Conservation (phyloP, 2,797 vertebrate species). For the Mormyrops attenuatus region DNA sequence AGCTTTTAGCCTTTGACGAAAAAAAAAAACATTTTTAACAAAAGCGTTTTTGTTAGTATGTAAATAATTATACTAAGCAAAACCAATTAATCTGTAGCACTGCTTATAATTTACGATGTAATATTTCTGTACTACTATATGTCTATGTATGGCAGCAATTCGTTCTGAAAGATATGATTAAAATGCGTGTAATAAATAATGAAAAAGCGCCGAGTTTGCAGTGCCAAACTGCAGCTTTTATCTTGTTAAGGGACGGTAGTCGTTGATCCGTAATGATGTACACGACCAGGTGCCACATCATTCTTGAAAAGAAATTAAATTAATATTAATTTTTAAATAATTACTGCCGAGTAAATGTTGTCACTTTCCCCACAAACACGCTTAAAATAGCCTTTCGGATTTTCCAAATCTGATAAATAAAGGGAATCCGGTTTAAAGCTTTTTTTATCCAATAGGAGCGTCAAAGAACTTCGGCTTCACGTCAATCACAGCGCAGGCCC, state of each 20-base stretch:
- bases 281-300: conserved; percentile 8
- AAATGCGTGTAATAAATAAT: not conserved
- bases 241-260: not conserved
- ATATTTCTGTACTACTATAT: not conserved
- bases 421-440: conserved; percentile 27
- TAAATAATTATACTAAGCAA: not conserved
- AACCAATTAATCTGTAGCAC: not conserved
- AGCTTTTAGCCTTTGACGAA: not conserved
- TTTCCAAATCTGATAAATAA: conserved; percentile 27
- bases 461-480: conserved; percentile 32
- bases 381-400: conserved; percentile 19
- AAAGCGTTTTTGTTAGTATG: not conserved
- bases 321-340: not conserved
- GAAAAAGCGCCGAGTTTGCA: not conserved
- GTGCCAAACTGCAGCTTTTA: not conserved
- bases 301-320: conserved; percentile 15
- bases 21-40: not conserved
- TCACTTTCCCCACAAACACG: conserved; percentile 24
- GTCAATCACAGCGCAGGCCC: conserved; percentile 38
- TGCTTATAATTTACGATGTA: not conserved
- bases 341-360: not conserved
- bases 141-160: not conserved
- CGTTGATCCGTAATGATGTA: not conserved
- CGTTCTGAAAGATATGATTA: not conserved
- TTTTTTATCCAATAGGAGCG: conserved; percentile 41